A percentile compares a stretch with the other conserved stretches of the same genome.
Conservation (phyloP, 2,797 vertebrate genomes). For the Scleropages formosus region DNA sequence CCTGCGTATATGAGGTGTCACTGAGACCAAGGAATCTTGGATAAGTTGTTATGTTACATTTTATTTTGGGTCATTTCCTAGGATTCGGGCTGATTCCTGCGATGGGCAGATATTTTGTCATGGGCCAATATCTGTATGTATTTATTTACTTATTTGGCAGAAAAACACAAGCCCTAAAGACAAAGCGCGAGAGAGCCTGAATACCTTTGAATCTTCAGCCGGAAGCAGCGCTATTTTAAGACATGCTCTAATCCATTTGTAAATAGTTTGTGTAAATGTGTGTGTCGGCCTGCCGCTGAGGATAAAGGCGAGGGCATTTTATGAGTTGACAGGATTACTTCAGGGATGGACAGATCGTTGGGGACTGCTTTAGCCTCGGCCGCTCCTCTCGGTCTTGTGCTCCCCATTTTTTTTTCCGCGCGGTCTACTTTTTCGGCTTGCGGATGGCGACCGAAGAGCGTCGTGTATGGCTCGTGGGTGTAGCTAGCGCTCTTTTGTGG, state of each 20-base stretch:
- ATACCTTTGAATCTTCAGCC: not conserved
- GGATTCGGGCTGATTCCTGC: no score
- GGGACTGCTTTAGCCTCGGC: not conserved
- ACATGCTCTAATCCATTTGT: conserved; percentile 2
- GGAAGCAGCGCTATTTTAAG: conserved; percentile 10
- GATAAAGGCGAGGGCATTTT: not conserved
- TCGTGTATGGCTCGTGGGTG: not conserved
- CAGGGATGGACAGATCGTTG: not conserved
- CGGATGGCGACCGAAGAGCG: not conserved
- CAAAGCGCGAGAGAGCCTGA: not conserved
- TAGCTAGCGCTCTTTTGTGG: not conserved
- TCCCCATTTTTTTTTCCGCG: not conserved
- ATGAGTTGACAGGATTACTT: conserved; percentile 16
- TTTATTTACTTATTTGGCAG: not conserved
- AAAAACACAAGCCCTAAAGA: not conserved
- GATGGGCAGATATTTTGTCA: no score
- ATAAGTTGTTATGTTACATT: no score
- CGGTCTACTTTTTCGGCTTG: not conserved
- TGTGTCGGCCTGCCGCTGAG: conserved; percentile 1
- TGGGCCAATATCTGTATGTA: no score
- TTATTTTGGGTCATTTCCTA: no score
- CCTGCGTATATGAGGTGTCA: no score
- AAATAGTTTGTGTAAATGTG: conserved; percentile 12
- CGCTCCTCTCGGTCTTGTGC: not conserved
- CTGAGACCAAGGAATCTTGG: no score